Percentiles rank a stretch among this genome's conserved stretches.
These are phyloP conservation scores for Stratiolaelaps scimitus DNA, from an alignment of 1,140 invertebrate genomes.

Conservation along the genomic window DNA sequence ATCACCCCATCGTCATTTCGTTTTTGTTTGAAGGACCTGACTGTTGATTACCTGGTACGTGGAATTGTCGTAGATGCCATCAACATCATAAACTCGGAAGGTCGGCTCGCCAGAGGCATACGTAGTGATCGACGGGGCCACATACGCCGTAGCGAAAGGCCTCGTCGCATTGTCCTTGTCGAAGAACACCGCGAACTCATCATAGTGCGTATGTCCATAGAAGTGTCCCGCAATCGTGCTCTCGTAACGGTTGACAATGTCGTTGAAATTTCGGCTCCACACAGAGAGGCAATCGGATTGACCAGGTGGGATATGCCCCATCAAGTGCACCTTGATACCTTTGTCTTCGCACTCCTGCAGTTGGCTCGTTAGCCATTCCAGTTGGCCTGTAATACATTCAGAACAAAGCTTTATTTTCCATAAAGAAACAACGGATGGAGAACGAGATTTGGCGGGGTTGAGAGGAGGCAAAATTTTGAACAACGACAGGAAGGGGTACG, in stretches of 20 bases:
- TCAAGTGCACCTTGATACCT: constrained; percentile 87
- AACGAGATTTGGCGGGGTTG: no score
- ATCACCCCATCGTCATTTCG: not conserved
- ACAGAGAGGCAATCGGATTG: constrained; percentile 80
- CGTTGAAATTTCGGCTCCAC: constrained; percentile 82
- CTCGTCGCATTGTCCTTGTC: constrained; percentile 46
- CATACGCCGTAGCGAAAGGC: constrained; percentile 34
- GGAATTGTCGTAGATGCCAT: constrained; percentile 84
- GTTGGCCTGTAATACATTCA: constrained; percentile 53
- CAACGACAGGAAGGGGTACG: no score
- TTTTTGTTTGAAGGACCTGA: constrained; percentile 52
- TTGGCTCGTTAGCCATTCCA: constrained; percentile 90
- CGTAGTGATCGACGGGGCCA: constrained; percentile 33
- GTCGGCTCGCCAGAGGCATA: constrained; percentile 54
- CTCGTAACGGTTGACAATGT: constrained; percentile 70
- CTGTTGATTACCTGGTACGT: constrained; percentile 81
- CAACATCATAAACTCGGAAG: constrained; percentile 53
- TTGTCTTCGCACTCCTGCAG: constrained; percentile 82
- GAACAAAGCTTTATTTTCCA: no score
- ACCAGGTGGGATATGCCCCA: constrained; percentile 93
- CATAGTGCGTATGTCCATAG: constrained; percentile 87
- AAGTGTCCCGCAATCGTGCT: constrained; percentile 81
- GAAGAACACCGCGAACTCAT: constrained; percentile 87
- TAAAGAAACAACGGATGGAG: no score
- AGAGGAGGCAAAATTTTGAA: no score